Evolutionary conservation across 64 coral and sea anemone genomes (phyloP), one percentile per base, ranked within the genome.

Genomic region (Pocillopora damicornis): DNA sequence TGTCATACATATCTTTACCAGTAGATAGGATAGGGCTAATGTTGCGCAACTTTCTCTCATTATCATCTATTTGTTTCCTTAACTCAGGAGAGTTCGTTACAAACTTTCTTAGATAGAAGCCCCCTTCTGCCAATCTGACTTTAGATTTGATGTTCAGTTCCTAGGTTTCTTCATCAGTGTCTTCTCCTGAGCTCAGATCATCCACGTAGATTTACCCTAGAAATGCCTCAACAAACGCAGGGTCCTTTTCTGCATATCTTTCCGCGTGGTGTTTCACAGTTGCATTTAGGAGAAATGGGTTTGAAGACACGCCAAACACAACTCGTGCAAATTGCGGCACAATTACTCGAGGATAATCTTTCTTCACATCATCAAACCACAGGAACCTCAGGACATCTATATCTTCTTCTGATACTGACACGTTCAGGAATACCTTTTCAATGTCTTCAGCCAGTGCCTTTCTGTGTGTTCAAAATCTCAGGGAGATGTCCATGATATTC

Each of bases 61-160:
- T 79, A n/a, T 79, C 77, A 60, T 79, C 77, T 60, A 79, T 60
- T 5, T 12, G 77, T 10, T 18, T 60, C 23, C 58, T 79, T 13
- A 79, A 79, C 0, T 79, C 77, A 45, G 77, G 5, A 1, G 78
- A 74, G 26, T 90, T 90, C 9, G 60, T 90, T 14, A 37, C 71
- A 59, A 81, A 90, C 38, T 75, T 93, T 51, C 59, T 78, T 86
- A 93, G 75, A 73, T 93, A 83, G 62, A 93, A 93, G 9, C 91
- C 86, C n/a, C 91, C 91, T 12, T 83, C 86, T 23, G 58, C 56
- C 60, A 93, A 35, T 59, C 59, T 60, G 17, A 81, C 35, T 59
- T 88, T 92, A 9, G 73, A 17, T 72, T 92, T 92, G 18, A 80
- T 14, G n/a, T 62, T 69, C 69, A 61, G 34, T 7, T 51, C 3